These are phyloP conservation scores for Ophthalmolycus amberensis DNA, from an alignment of 2,113 vertebrate genomes.

Conservation along the genomic window DNA sequence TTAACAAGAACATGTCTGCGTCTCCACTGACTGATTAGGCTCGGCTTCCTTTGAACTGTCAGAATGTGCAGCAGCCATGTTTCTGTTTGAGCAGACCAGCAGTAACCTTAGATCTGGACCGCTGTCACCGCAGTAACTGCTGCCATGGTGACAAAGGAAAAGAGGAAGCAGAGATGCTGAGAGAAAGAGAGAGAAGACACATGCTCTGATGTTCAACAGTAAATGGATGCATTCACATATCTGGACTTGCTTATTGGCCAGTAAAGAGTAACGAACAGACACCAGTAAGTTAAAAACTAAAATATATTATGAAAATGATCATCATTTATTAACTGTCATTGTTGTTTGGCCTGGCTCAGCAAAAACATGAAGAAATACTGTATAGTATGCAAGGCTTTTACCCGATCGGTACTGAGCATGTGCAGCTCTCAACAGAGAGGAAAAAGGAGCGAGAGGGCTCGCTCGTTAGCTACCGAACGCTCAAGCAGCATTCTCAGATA, in stretches of 20 bases:
- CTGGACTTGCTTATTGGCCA: background rate
- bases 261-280: background rate
- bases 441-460: background rate
- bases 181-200: background rate
- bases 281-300: too few species aligned
- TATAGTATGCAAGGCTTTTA: background rate
- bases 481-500: background rate
- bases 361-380: background rate
- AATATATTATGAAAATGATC: background rate
- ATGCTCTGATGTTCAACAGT: background rate
- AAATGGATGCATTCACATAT: too few species aligned
- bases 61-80: background rate
- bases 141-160: conserved; percentile 58
- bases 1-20: background rate
- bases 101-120: conserved; percentile 33
- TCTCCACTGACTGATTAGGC: background rate
- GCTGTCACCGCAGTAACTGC: conserved; percentile 46
- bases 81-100: conserved; percentile 33
- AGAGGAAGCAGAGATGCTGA: conserved; percentile 8
- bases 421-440: background rate
- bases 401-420: background rate
- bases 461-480: background rate
- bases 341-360: too few species aligned
- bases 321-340: background rate
- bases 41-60: conserved; percentile 17